Evolutionary conservation across 1,140 invertebrate genomes (phyloP), one percentile per base, ranked within the genome.

Genomic region (Ceratina calcarata): DNA sequence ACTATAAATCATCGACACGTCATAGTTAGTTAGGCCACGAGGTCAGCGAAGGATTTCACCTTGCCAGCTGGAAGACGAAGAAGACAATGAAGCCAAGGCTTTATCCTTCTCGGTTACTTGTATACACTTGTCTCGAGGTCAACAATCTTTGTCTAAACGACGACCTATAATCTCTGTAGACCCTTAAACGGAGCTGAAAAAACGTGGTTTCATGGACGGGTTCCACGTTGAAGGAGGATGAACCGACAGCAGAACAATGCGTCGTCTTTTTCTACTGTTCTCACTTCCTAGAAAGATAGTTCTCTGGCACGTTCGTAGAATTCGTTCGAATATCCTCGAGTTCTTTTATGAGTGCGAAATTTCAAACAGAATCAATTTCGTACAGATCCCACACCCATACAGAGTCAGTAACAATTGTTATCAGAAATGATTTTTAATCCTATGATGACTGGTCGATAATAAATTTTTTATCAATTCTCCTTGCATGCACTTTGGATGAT

Each of bases 261-360:
- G 8, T 1, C n/a, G 57, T 51, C 65, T 74, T 76, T 73, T 69
- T 16, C 18, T 32, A 13, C 76, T 20, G 16, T 45, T 65, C 51
- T 20, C n/a, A 10, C 51, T 84, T 84, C 58, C n/a, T 66, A 62
- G 82, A 55, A 84, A 84, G 78, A 84, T 70, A 72, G 66, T 67
- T 75, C 32, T 12, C 13, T 60, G n/a, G 7, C 45, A 61, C 32
- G 27, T 79, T 72, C 64, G n/a, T 6, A 27, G 78, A 85, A 80
- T 64, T 45, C 37, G 16, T 13, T 4, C 27, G 20, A 22, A 62
- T 66, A 80, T 72, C 66, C 27, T 55, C 27, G 24, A 22, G 55
- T 58, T 62, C 57, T 84, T 80, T 62, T 61, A 57, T 37, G 37
- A 77, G 2, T 61, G 55, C 10, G n/a, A 49, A 60, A 68, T 60